Evolutionary conservation across 2,888 invertebrate species (phyloP).

Genomic region (Nomada lathburiana): DNA sequence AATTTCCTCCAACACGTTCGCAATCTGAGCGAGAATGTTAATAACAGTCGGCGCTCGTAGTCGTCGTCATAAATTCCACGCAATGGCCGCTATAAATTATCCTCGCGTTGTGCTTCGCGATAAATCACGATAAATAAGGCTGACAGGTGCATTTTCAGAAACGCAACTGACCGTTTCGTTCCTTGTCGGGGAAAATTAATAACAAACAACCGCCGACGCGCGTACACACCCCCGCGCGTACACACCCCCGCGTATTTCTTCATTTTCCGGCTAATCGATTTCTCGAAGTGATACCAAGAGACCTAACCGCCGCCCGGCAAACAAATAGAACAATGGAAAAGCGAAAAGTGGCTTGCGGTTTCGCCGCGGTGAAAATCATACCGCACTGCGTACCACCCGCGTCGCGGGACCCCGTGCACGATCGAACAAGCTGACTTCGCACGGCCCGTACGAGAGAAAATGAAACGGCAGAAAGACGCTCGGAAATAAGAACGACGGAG

Average conservation of each 20-base stretch:
- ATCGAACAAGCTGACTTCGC: not conserved
- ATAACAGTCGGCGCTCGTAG: slow-evolving; percentile 9
- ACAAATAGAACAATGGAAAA: slow-evolving; percentile 22
- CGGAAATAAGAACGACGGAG: too few relatives aligned
- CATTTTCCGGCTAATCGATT: slow-evolving; percentile 43
- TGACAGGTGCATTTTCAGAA: not conserved
- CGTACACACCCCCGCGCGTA: too few relatives aligned
- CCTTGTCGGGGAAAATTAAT: slow-evolving; percentile 34
- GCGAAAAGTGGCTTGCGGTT: slow-evolving; percentile 53
- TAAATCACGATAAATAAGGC: slow-evolving; percentile 37
- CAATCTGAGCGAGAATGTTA: slow-evolving; percentile 26
- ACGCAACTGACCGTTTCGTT: slow-evolving; percentile 14
- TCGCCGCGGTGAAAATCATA: slow-evolving; percentile 66
- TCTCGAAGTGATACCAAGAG: slow-evolving; percentile 23
- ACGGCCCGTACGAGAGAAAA: slow-evolving; percentile 29
- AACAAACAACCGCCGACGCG: slow-evolving; percentile 12
- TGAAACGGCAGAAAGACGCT: too few relatives aligned
- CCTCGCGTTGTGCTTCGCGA: slow-evolving; percentile 15
- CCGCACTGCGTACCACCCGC: slow-evolving; percentile 63
- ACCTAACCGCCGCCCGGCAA: not conserved
- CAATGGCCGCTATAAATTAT: slow-evolving; percentile 26
- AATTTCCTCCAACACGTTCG: slow-evolving; percentile 10
- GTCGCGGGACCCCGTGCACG: slow-evolving; percentile 47
- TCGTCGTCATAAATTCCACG: slow-evolving; percentile 9
- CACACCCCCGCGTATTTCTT: too few relatives aligned